Base-by-base conservation (phyloP, 2,888 invertebrate genomes). In the Phoronis australis region DNA sequence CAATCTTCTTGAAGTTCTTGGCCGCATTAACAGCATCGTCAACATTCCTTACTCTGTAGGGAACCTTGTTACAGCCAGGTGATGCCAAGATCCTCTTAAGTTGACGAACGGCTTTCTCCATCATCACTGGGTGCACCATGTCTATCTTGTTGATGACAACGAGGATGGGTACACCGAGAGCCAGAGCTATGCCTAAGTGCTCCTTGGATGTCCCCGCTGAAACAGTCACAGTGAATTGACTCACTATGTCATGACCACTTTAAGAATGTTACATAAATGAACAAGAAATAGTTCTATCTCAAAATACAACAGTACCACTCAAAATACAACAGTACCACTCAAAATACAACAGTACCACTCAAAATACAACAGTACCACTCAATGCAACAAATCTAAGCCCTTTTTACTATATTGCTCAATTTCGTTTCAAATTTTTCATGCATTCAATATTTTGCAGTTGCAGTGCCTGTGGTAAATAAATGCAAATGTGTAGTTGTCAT, bases 61-160 rank as follows among this genome's bases (percentile, higher is more conserved):
- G 87, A 21, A 85, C 82, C 72, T 82, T 74, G 51, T 72, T 74
- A 67, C 84, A 84, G 4, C 86, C 85, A 20, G 84, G 83, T 45
- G 83, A 82, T 52, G 84, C 84, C 27, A 87, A 78, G 44, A 85
- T 79, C 35, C 80, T 78, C 63, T 85, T 83, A 39, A 88, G 67
- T 57, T 76, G 77, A 18, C 56, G 52, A 31, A 79, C 54, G 2
- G 73, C 73, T 62, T 82, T 82, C 54, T 80, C 75, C 22, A 81
- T 65, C 42, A 75, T 66, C 20, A 65, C 57, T 35, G 71, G 65
- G 3, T 71, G 71, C n/a, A 87, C 87, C 49, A 92, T 81, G 78
- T 99, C 97, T 49, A 87, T 87, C 81, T 99, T 99, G 53, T 90
- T 94, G 51, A 99, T 83, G 1, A 96, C 90, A 18, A 93, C 86